Evolutionary conservation across 2,113 vertebrate genomes (phyloP), one percentile per base, ranked within the genome.

Genomic region (Aythya baeri): DNA sequence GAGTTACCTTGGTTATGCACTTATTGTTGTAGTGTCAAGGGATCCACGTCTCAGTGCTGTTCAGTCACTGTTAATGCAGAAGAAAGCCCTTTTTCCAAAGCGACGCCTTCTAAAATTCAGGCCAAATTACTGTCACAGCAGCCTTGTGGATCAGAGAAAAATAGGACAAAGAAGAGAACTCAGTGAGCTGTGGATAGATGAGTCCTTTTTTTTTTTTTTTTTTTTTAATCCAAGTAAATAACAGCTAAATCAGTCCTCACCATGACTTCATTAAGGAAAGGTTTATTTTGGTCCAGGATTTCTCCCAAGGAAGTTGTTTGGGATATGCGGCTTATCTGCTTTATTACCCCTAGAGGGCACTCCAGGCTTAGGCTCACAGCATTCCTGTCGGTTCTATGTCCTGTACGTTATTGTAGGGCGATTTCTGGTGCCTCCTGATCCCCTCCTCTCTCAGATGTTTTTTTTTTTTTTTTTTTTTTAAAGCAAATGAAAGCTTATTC

Each of bases 301-400:
- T 13, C 17, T 61, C 7, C 1, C 0, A 1, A 43, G 34, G 4
- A 8, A n/a, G 63, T 5, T 2, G 7, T 31, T 67, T 4, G 49
- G 25, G 34, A 3, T 23, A 0, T 21, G 27, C 2, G 3, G 73
- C 61, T 59, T 31, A 4, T 3, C 50, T 11, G 31, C 7, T 22
- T 20, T 8, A 1, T 7, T 7, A 25, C 73, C 94, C 58, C 44
- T 67, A 96, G 97, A 92, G 96, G 96, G 96, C 94, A 94, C 92
- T 89, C 55, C 50, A 66, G 76, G 44, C 88, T 94, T 23, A 54
- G 55, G 12, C 68, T 92, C 9, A 2, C 2, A 0, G 2, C 1
- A 8, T 3, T 89, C 62, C 58, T 5, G 15, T 0, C 13, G 1
- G 18, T 18, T 71, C 59, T 6, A 0, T 34, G 76, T 54, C 10